Evolutionary conservation across 2,113 vertebrate species (phyloP).

Genomic region (Rhinoptilus africanus): DNA sequence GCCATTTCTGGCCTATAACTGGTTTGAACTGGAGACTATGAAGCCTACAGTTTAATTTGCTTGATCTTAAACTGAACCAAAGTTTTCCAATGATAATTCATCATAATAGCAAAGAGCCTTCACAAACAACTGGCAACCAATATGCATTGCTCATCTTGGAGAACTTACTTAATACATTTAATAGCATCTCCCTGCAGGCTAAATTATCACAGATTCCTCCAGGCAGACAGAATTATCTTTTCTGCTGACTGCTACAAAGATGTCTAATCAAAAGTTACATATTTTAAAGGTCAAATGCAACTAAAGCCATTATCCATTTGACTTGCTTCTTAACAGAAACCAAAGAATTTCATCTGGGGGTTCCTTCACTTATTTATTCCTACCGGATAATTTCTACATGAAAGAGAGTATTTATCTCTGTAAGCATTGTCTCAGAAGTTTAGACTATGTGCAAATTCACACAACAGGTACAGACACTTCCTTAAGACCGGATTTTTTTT

Average conservation of each 20-base stretch:
- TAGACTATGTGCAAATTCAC: neutral
- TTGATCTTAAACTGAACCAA: neutral
- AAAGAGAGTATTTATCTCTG: neutral
- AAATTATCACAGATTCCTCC: neutral
- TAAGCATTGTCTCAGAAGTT: neutral
- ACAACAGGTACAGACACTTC: neutral
- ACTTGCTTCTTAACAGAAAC: neutral
- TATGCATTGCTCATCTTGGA: neutral
- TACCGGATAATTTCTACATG: neutral
- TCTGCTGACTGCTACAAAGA: neutral
- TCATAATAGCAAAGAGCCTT: neutral
- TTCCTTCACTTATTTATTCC: neutral
- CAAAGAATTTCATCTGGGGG: neutral
- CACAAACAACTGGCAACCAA: neutral
- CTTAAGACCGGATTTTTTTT: neutral
- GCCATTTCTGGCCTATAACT: neutral
- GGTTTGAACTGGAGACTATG: neutral
- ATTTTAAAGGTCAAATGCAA: slow-evolving; percentile 29
- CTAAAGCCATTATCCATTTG: neutral
- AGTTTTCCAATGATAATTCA: neutral
- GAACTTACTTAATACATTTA: neutral
- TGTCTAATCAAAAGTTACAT: neutral
- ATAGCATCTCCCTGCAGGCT: neutral
- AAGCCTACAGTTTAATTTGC: neutral
- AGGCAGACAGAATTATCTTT: neutral